Evolutionary conservation across 1,140 invertebrate genomes (phyloP).

Genomic region (Orius laevigatus): DNA sequence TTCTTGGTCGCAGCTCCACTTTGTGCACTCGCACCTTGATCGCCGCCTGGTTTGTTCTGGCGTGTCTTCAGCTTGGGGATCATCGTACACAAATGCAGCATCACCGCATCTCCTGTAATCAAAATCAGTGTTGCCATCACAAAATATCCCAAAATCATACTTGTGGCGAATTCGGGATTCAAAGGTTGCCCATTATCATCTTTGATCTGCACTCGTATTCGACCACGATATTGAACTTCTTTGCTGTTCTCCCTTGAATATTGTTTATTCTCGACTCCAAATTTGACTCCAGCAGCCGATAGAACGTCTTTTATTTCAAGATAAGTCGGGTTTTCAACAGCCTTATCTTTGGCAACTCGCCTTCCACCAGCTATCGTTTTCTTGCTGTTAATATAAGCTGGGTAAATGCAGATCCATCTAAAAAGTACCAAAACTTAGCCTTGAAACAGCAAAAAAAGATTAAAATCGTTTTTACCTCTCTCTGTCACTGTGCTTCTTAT

Average conservation of each 20-base stretch:
- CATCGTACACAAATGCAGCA: constrained; percentile 59
- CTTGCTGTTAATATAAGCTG: constrained; percentile 88
- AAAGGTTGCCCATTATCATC: constrained; percentile 74
- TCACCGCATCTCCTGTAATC: constrained; percentile 49
- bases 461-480: constrained; percentile 12
- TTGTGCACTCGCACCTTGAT: constrained; percentile 21
- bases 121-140: background rate
- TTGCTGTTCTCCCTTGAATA: constrained; percentile 72
- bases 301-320: constrained; percentile 89
- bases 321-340: constrained; percentile 85
- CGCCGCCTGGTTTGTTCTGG: constrained; percentile 26
- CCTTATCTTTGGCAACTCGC: constrained; percentile 63
- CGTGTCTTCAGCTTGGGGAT: constrained; percentile 87
- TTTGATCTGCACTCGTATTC: constrained; percentile 81
- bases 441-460: constrained; percentile 1
- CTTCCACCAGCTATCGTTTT: constrained; percentile 78
- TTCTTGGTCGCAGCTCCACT: constrained; percentile 17
- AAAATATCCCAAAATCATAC: constrained; percentile 29
- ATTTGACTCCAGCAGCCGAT: constrained; percentile 57
- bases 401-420: constrained; percentile 95
- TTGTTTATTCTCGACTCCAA: constrained; percentile 87
- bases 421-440: constrained; percentile 20
- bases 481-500: constrained; percentile 18
- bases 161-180: constrained; percentile 52
- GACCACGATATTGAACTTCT: constrained; percentile 63